A percentile compares a stretch with the other conserved stretches of the same genome.
Evolutionary conservation across 2,113 vertebrate species (phyloP).

Genomic region (Nothocercus nigrocapillus): DNA sequence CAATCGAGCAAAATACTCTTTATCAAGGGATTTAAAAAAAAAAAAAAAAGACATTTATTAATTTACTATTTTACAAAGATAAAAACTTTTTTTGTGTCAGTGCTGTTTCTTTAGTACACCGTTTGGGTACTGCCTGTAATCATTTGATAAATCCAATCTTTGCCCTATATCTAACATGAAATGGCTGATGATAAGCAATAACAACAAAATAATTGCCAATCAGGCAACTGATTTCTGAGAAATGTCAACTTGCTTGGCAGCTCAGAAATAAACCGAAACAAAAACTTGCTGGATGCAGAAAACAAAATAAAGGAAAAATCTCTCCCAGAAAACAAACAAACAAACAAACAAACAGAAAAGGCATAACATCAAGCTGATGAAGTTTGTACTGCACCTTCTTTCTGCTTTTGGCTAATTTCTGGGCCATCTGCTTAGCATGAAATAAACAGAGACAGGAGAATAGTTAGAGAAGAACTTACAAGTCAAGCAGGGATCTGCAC

Average conservation of each 20-base stretch:
- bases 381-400: constrained; percentile 97
- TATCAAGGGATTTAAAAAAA: neutral
- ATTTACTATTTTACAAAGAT: neutral
- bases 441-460: constrained; percentile 94
- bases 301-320: constrained; percentile 65
- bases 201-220: constrained; percentile 32
- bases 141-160: constrained; percentile 70
- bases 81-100: constrained; percentile 40
- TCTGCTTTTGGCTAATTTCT: constrained; percentile 98
- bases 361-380: constrained; percentile 83
- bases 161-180: constrained; percentile 76
- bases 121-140: constrained; percentile 7
- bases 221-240: constrained; percentile 67
- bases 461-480: constrained; percentile 82
- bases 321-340: constrained; percentile 71
- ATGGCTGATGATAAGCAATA: constrained; percentile 81
- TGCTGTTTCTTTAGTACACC: constrained; percentile 36
- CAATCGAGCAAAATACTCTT: constrained; percentile 24
- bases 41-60: neutral
- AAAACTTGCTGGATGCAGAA: constrained; percentile 90
- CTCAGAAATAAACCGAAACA: constrained; percentile 72
- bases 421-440: constrained; percentile 96
- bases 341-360: constrained; percentile 74
- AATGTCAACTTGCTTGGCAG: constrained; percentile 66
- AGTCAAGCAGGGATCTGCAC: constrained; percentile 63